Conservation (phyloP, 2,113 vertebrate genomes). For the Gymnobelideus leadbeateri region DNA sequence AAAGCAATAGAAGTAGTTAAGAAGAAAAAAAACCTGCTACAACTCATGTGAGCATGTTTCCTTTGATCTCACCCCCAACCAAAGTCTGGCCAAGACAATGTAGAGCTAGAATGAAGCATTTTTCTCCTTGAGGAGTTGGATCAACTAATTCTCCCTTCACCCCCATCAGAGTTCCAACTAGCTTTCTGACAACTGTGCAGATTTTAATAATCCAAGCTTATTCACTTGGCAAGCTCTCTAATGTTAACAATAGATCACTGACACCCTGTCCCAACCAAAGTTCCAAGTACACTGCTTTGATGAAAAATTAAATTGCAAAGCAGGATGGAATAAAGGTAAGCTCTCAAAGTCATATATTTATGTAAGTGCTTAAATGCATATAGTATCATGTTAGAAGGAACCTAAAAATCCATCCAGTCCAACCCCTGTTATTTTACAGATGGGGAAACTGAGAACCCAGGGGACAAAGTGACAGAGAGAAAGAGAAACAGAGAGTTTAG, state of each 20-base stretch:
- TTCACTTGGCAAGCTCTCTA: conserved; percentile 31
- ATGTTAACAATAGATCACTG: conserved; percentile 55
- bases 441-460: background rate
- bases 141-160: conserved; percentile 37
- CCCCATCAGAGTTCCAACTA: conserved; percentile 27
- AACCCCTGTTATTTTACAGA: background rate
- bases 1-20: background rate
- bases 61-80: conserved; percentile 11
- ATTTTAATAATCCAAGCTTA: conserved; percentile 62
- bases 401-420: background rate
- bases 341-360: conserved; percentile 21
- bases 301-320: conserved; percentile 61
- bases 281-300: conserved; percentile 63
- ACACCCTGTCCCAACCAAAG: conserved; percentile 7
- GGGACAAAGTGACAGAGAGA: background rate
- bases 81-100: conserved; percentile 10
- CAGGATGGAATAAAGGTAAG: conserved; percentile 46
- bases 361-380: conserved; percentile 43
- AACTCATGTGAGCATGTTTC: background rate
- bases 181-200: conserved; percentile 7
- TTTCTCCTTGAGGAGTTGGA: conserved; percentile 16
- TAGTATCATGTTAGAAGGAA: background rate
- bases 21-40: background rate
- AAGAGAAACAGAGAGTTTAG: background rate
- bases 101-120: conserved; percentile 34